A percentile compares a stretch with the other conserved stretches of the same genome.
phyloP scores from a whole-genome alignment of 1,140 invertebrate species.

The Drosophila kikkawai region DNA sequence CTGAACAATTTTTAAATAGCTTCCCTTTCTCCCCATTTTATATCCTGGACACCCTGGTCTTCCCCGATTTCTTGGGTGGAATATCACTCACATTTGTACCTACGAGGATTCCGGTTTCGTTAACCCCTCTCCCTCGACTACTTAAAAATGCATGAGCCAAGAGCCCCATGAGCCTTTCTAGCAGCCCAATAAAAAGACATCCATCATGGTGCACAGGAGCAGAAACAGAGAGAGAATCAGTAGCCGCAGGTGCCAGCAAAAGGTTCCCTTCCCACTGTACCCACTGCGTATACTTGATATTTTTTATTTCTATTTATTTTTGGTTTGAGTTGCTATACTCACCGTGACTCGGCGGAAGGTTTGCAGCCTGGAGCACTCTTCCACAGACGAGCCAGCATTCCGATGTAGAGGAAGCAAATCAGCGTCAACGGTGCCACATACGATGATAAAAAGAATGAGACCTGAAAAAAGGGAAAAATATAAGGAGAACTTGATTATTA shows the following conservation, averaged over 20 bases:
- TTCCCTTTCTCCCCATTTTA: not conserved
- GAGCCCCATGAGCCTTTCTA: slow-evolving; percentile 36
- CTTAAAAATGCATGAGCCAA: slow-evolving; percentile 74
- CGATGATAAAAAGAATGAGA: slow-evolving; percentile 93
- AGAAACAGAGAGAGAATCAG: slow-evolving; percentile 23
- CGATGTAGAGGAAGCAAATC: slow-evolving; percentile 95
- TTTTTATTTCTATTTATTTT: not conserved
- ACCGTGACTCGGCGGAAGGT: slow-evolving; percentile 87
- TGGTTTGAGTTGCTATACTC: slow-evolving; percentile 24
- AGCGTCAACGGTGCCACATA: slow-evolving; percentile 94
- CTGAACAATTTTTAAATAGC: not conserved
- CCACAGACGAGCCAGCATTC: slow-evolving; percentile 96
- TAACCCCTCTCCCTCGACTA: slow-evolving; percentile 11
- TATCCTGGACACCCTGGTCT: no score
- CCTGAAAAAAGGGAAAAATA: slow-evolving; percentile 83
- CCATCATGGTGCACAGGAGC: slow-evolving; percentile 50
- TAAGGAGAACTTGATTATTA: no score
- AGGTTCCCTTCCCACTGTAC: no score
- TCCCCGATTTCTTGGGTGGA: not conserved
- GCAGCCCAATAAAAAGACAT: slow-evolving; percentile 64
- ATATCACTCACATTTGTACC: slow-evolving; percentile 6
- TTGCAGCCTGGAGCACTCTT: slow-evolving; percentile 91
- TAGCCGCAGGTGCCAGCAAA: slow-evolving; percentile 29
- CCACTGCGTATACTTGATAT: slow-evolving; percentile 28
- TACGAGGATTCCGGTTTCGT: slow-evolving; percentile 25